Base-by-base conservation (phyloP, 2,113 vertebrate genomes). In the Rhinichthys klamathensis region DNA sequence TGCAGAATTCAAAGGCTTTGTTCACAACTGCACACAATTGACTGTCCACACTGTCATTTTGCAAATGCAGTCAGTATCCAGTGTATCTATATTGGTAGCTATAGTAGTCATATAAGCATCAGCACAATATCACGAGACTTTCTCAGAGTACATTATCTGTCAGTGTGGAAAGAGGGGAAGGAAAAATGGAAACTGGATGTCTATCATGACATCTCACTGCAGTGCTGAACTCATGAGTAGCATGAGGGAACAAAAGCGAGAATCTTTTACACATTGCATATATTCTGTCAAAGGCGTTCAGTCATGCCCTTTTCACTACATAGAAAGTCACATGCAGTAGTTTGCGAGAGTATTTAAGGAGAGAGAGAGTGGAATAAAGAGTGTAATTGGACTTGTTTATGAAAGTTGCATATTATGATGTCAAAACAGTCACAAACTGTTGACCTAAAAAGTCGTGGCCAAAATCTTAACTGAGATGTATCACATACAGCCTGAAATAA, bases 151-250 rank as follows among this genome's bases (percentile, higher is more conserved):
- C 44, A 51, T n/a, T 18, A 51, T 46, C 44, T 75, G 73, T 75
- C 73, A 75, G 46, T 75, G 73, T 75, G 23, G 44, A 75, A 49
- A 75, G n/a, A 44, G 72, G 27, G 35, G 44, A 75, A 30, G 13
- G 73, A 51, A 46, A 51, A 15, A 25, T 30, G 44, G n/a, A 75
- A 9, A 75, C 6, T 18, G 73, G 25, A 75, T 51, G 73, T 75
- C 72, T 74, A 49, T 27, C 44, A 75, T 75, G 46, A 75, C 46
- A 75, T 75, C 25, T 30, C 25, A 6, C 2, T 49, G n/a, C 44
- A 51, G 44, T 49, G 73, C 72, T 75, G 73, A 75, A 75, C 73
- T 75, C 73, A 30, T 30, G 73, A 75, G 25, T 15, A 25, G 25
- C 73, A 51, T 30, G 41, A 75, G 46, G 49, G 46, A 30, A 75